Evolutionary conservation across 2,113 vertebrate genomes (phyloP), one percentile per base, ranked within the genome.

Genomic region (Alligator mississippiensis): DNA sequence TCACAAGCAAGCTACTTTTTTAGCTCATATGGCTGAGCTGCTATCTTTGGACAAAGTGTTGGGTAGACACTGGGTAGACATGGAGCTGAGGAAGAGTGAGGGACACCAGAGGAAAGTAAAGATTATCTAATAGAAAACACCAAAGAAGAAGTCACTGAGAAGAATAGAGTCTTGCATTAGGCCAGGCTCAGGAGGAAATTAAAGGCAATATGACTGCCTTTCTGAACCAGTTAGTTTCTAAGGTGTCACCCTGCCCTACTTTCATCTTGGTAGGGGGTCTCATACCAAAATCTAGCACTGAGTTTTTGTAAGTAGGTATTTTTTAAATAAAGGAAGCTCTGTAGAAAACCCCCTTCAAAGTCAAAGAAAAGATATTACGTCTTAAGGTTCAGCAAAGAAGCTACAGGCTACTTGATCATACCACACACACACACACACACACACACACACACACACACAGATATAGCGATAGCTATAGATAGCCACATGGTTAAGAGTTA

Each of bases 281-380:
- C 25, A 21, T 47, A 15, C 13, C 88, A 72, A 88, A 66, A 80
- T 57, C 59, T 91, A 54, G 24, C 55, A 88, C 17, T 72, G 27
- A 2, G 16, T 14, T 11, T 88, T 82, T 78, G 62, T 59, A 88
- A 92, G n/a, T 21, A 90, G 84, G 47, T 47, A 87, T 80, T 38
- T 13, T 94, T 18, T 66, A 72, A 89, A 57, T 8, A 55, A 55
- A 63, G n/a, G 2, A 59, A 77, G 5, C 22, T 75, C 54, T 83
- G 82, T 25, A 90, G 66, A 70, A 90, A 93, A 93, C 38, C 21
- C 86, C 91, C 59, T n/a, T 76, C 3, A 80, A 93, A 77, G 66
- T 57, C 47, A n/a, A 70, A 82, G 66, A 82, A 88, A 84, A 54
- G 0, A 93, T 47, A 47, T 47, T 47, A 84, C 63, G 86, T 55